Base-by-base conservation (phyloP, 2,888 invertebrate species). In the Campaea margaritaria region DNA sequence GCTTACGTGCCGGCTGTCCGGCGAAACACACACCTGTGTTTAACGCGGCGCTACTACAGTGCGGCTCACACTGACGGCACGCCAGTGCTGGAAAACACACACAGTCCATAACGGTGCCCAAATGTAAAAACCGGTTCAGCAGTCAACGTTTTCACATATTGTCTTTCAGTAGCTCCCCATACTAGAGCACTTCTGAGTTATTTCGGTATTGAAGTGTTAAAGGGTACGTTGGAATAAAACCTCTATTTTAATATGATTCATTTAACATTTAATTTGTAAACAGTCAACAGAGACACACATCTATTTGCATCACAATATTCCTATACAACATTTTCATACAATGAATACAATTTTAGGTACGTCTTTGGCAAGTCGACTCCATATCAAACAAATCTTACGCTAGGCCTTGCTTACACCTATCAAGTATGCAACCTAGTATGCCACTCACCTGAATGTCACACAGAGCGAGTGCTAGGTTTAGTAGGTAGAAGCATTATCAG, bases 211-310 rank as follows among this genome's bases (percentile, higher is more conserved):
- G 10, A 34, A 34, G 34, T 9, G 8, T 7, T 9, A 34, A 11
- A 9, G 10, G 9, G 11, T 11, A 36, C 4, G n/a, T 12, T 39
- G 4, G 62, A 73, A 68, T 63, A 50, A 76, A 71, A 77, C 61
- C 48, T 58, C 28, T 45, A 53, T 42, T 31, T 14, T 39, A 13
- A 56, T 44, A 72, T 68, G 53, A 69, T 74, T 74, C 64, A 69
- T 70, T 75, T 76, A 81, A 82, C 78, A 81, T 82, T 82, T 85
- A 85, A 82, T 89, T 85, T 87, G 85, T 85, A 86, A 87, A 89
- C 87, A 86, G 79, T 79, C 85, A 89, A 89, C 85, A 85, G 81
- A 85, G 76, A 80, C 83, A 83, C 78, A 70, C 83, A 76, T 75
- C 76, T 75, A 75, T 70, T 56, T 58, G 58, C 82, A 79, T 80